Evolutionary conservation across 2,888 invertebrate genomes (phyloP), one percentile per base, ranked within the genome.

Genomic region (Nymphalis c-album): DNA sequence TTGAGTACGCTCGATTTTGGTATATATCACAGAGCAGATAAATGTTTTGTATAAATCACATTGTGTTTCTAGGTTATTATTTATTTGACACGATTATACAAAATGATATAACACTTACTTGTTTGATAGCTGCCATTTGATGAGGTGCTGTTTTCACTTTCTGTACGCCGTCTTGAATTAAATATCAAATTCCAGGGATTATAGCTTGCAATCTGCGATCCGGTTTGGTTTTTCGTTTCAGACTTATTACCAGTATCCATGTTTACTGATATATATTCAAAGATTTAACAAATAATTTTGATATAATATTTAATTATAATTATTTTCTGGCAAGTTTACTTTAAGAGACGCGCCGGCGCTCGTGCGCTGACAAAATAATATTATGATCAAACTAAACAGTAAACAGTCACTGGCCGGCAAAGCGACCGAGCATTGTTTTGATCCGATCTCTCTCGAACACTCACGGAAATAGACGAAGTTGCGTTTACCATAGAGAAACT

Each of bases 111-210:
- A 40, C 35, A 77, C 85, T 81, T 78, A 91, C 91, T 85, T 78
- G 86, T 73, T 76, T 86, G 85, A 71, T 80, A 84, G 73, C 76
- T 86, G 76, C 84, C 82, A 50, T 81, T 83, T 60, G 90, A 89
- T 75, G 79, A 82, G 61, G 80, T 83, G 80, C 91, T 92, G 73
- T 82, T 89, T 78, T 91, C 92, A 83, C 92, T 92, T 74, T 86
- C 89, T 7, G 88, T 86, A 46, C 92, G 86, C 62, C 77, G 84
- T 77, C 92, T 84, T 63, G 86, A 74, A 63, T 77, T 87, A 73
- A 91, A 91, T 72, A 91, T 81, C 73, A 90, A 83, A 84, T 87
- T 91, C 88, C 88, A 91, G 48, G 91, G 91, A 71, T 81, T 90
- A 73, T 88, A 90, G 72, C 75, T 84, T 4, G 81, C 75, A 69